Percentiles rank a stretch among this genome's conserved stretches.
These are phyloP conservation scores for Apolygus lucorum DNA, from an alignment of 1,140 invertebrate species.

Conservation along the genomic window DNA sequence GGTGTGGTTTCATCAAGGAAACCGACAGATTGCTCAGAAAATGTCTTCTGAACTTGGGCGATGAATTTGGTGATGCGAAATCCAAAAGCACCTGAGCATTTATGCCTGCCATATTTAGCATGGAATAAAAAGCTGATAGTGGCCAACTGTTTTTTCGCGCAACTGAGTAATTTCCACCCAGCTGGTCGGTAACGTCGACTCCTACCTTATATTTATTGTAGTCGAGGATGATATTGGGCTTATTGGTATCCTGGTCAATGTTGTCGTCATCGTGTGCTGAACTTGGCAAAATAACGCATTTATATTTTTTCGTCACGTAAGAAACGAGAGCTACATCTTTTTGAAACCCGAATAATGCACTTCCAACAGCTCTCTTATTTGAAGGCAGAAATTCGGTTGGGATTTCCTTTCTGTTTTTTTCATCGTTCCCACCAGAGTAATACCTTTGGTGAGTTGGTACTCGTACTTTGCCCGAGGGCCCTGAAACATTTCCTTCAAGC, in stretches of 20 bases:
- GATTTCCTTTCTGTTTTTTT: constrained; percentile 37
- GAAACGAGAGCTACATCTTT: constrained; percentile 28
- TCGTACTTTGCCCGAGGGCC: constrained; percentile 18
- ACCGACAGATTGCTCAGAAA: not conserved
- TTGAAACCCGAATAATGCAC: constrained; percentile 28
- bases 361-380: constrained; percentile 27
- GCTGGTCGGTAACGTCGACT: constrained; percentile 36
- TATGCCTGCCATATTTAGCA: constrained; percentile 34
- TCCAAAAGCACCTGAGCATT: constrained; percentile 24
- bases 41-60: not conserved
- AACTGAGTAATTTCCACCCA: constrained; percentile 33
- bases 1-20: not conserved
- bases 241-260: constrained; percentile 30
- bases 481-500: no score
- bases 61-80: not conserved
- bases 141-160: constrained; percentile 35
- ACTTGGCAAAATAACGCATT: constrained; percentile 35
- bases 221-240: constrained; percentile 35
- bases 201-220: constrained; percentile 36
- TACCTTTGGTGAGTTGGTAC: constrained; percentile 34
- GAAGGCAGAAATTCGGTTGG: constrained; percentile 37
- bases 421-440: constrained; percentile 36
- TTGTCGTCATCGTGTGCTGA: constrained; percentile 35
- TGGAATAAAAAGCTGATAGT: constrained; percentile 34
- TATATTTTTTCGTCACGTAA: constrained; percentile 28